A percentile compares a stretch with the other conserved stretches of the same genome.
phyloP scores from a whole-genome alignment of 2,888 invertebrate species.

The Pterobdella sp. region DNA sequence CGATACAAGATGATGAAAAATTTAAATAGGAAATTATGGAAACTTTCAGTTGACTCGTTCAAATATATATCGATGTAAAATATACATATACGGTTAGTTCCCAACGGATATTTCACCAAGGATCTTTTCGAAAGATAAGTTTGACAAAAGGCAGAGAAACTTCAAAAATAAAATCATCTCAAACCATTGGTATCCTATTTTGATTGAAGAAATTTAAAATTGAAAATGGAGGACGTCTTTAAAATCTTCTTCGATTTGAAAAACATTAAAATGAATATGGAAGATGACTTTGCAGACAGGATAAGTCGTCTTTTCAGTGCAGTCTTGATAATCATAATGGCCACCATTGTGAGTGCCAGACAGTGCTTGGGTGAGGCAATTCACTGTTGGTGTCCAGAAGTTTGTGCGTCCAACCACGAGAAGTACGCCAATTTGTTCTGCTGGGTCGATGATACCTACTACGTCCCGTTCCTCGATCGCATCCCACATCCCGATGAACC shows the following conservation, averaged over 20 bases:
- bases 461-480: conserved; percentile 38
- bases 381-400: conserved; percentile 50
- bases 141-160: no score
- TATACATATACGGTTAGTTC: no score
- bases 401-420: conserved; percentile 37
- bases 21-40: no score
- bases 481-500: conserved; percentile 38
- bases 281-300: conserved; percentile 52
- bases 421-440: conserved; percentile 41
- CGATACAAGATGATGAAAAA: no score
- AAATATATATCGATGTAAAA: no score
- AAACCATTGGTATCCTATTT: no score
- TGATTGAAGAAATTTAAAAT: no score
- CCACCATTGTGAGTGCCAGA: conserved; percentile 52
- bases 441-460: conserved; percentile 50
- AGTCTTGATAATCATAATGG: conserved; percentile 49
- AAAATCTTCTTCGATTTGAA: conserved; percentile 33
- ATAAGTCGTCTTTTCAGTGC: conserved; percentile 52
- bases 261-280: conserved; percentile 34
- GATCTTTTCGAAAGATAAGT: no score
- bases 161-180: no score
- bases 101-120: no score
- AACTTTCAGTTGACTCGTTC: no score
- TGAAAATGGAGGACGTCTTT: conserved; percentile 35
- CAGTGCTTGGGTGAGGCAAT: conserved; percentile 54